Evolutionary conservation across 2,888 invertebrate species (phyloP), one percentile per base, ranked within the genome.

Genomic region (Hanleya hanleyi): DNA sequence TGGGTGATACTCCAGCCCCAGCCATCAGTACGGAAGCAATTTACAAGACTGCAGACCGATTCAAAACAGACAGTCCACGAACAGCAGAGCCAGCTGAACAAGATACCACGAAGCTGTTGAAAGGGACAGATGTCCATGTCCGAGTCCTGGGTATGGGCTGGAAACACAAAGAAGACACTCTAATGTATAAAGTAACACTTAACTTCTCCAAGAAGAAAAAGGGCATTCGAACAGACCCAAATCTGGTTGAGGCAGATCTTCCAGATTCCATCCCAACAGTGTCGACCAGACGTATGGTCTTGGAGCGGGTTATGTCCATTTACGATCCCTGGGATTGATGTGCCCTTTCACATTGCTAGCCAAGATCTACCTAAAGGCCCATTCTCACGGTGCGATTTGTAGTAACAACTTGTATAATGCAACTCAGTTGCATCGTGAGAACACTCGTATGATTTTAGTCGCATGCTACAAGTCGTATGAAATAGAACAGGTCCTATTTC

Each of bases 21-120:
- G 57, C 68, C 18, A 50, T 68, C 33, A 51, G 51, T 26, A 22
- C 36, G 5, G 68, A 68, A 36, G 68, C 68, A 32, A 51, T 51
- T 29, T 50, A 68, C 68, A 68, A 51, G 37, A 68, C 68, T 1
- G 57, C 68, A 1, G 57, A 68, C 37, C 33, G 29, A 29, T 68
- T 68, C 51, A 33, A 36, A 33, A 1, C 15, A 26, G 67, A 41
- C 32, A 68, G 37, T 51, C 35, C 37, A n/a, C 33, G 26, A 37
- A 51, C 68, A 1, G 68, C 68, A 51, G 51, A 57, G 18, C 22
- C 51, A 33, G 68, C 68, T 35, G 50, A 68, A 68, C 33, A 51
- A 6, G 50, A 51, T 18, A 51, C 68, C 29, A 6, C 35, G 35
- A 49, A 6, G n/a, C 35, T 47, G 18, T 22, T 67, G 0, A 67